These are phyloP conservation scores for Meandrusa payeni DNA, from an alignment of 2,888 invertebrate genomes.

Conservation along the genomic window DNA sequence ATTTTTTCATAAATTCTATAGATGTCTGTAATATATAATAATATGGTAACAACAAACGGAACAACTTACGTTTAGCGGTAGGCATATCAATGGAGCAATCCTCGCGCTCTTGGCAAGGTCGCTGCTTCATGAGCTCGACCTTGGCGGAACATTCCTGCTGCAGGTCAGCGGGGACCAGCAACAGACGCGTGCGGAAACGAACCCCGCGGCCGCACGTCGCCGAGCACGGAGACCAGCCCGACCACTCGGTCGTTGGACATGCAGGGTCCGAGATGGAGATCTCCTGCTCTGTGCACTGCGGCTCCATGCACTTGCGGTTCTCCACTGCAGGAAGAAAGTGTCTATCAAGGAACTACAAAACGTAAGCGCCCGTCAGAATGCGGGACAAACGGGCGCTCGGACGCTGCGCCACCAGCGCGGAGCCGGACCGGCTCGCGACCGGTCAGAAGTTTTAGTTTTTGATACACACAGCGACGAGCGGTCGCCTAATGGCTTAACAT, in stretches of 20 bases:
- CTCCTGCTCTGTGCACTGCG: slow-evolving; percentile 78
- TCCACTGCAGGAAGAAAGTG: slow-evolving; percentile 85
- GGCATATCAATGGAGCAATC: slow-evolving; percentile 87
- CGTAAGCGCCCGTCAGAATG: no score
- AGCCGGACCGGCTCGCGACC: no score
- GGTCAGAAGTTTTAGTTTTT: no score
- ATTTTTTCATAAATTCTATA: no score
- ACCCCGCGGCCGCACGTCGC: slow-evolving; percentile 93
- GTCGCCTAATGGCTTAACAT: no score
- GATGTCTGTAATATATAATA: no score
- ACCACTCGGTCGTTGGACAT: slow-evolving; percentile 93
- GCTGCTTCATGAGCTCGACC: slow-evolving; percentile 88
- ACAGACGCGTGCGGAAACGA: slow-evolving; percentile 84
- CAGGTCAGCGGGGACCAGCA: slow-evolving; percentile 82
- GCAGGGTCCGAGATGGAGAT: slow-evolving; percentile 78
- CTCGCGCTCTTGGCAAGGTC: slow-evolving; percentile 83
- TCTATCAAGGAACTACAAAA: no score
- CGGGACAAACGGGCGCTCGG: no score
- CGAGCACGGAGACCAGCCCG: slow-evolving; percentile 95
- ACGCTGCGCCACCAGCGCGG: no score
- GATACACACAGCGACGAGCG: no score
- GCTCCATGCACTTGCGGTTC: slow-evolving; percentile 89
- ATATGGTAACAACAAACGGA: no score
- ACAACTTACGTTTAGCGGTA: slow-evolving; percentile 86
- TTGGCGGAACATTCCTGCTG: slow-evolving; percentile 84